phyloP scores from a whole-genome alignment of 2,888 invertebrate genomes.

The Drosophila siamana region DNA sequence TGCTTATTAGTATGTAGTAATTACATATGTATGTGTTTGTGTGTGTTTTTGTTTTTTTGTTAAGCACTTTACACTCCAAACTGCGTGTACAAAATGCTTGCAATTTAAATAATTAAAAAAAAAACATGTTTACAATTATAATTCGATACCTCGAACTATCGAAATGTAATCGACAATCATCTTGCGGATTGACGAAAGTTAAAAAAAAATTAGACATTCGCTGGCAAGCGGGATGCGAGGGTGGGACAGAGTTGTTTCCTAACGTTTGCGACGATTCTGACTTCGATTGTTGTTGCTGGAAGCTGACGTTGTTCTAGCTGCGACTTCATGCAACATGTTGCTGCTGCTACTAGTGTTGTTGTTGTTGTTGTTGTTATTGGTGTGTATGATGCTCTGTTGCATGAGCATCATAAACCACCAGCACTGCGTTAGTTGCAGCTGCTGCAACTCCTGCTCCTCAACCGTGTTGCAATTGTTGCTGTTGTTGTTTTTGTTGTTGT shows the following conservation, averaged over 20 bases:
- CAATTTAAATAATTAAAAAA: constrained; percentile 36
- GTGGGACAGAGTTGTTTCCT: constrained; percentile 20
- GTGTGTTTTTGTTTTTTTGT: constrained; percentile 11
- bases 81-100: constrained; percentile 62
- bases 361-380: constrained; percentile 30
- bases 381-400: constrained; percentile 81
- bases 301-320: constrained; percentile 12
- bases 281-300: constrained; percentile 33
- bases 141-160: constrained; percentile 37
- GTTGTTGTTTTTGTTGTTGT: constrained; percentile 36
- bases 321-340: constrained; percentile 9
- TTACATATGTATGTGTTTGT: constrained; percentile 38
- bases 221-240: constrained; percentile 9
- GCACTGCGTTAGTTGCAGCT: constrained; percentile 81
- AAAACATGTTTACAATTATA: constrained; percentile 29
- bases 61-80: constrained; percentile 59
- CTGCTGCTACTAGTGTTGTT: constrained; percentile 1
- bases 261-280: constrained; percentile 52
- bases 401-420: constrained; percentile 84
- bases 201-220: constrained; percentile 11
- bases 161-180: constrained; percentile 36
- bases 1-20: constrained; percentile 27
- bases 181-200: constrained; percentile 22
- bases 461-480: constrained; percentile 38
- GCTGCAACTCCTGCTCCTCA: constrained; percentile 53